Conservation (phyloP, 2,113 vertebrate species). For the Mixornis gularis region DNA sequence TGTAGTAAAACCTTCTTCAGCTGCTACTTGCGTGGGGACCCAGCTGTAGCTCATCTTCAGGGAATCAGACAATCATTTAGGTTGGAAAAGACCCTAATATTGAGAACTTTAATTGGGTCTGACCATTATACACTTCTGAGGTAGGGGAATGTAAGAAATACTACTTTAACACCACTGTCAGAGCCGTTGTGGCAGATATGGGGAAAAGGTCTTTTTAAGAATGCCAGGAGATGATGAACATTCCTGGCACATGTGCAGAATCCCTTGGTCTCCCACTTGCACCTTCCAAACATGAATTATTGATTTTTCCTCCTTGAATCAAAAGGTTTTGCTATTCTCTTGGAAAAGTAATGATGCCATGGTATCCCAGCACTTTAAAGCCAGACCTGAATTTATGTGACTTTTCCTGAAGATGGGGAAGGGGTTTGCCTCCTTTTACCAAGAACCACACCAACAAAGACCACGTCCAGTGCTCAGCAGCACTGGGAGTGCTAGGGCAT, state of each 20-base stretch:
- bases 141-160: neutral
- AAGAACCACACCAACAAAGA: neutral
- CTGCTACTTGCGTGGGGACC: neutral
- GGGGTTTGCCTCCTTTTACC: neutral
- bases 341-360: neutral
- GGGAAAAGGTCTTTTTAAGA: neutral
- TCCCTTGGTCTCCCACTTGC: neutral
- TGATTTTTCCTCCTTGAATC: neutral
- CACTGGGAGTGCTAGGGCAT: neutral
- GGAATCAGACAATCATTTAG: neutral
- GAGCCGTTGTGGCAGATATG: neutral
- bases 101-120: neutral
- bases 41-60: neutral
- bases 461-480: rapidly evolving
- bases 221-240: neutral
- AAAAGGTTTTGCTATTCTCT: neutral
- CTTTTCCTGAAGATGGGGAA: neutral
- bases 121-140: neutral
- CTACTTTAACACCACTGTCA: neutral
- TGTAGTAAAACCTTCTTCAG: neutral
- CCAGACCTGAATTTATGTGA: neutral
- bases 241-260: neutral
- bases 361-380: neutral
- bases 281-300: neutral
- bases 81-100: neutral